Percentiles rank a stretch among this genome's conserved stretches.
Evolutionary conservation across 2,888 invertebrate species (phyloP).

Genomic region (Clivina fossor): DNA sequence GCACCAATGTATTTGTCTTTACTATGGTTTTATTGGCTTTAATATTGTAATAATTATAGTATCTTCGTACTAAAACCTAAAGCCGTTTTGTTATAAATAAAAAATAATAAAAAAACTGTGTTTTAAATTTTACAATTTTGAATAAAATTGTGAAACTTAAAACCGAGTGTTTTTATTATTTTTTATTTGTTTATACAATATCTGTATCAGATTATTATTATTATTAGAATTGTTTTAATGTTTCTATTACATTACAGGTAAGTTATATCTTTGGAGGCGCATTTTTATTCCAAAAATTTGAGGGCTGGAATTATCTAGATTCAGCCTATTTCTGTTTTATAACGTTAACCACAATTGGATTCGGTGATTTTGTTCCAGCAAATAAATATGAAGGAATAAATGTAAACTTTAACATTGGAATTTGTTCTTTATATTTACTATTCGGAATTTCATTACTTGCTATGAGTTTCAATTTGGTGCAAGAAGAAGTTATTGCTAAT

Average conservation of each 20-base stretch:
- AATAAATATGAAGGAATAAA: conserved; percentile 64
- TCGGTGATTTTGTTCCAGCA: conserved; percentile 89
- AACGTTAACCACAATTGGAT: conserved; percentile 89
- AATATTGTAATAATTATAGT: no score
- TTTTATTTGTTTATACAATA: no score
- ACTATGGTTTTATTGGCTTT: no score
- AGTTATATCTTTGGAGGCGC: conserved; percentile 90
- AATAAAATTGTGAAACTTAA: no score
- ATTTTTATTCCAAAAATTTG: conserved; percentile 82
- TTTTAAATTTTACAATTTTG: no score
- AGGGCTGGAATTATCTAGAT: conserved; percentile 82
- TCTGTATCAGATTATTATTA: no score
- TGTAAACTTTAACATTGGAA: conserved; percentile 68
- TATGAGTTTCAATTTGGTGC: conserved; percentile 96
- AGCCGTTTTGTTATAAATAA: no score
- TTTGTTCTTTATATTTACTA: conserved; percentile 88
- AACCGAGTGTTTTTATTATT: no score
- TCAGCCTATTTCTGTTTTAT: conserved; percentile 94
- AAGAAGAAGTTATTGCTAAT: conserved; percentile 88
- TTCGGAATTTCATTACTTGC: conserved; percentile 93
- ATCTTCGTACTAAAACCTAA: no score
- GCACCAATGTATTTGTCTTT: no score
- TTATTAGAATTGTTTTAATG: no score
- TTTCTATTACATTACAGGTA: conserved; percentile 1
- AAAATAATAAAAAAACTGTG: no score